phyloP scores from a whole-genome alignment of 2,113 vertebrate genomes.

The Ciconia maguari region DNA sequence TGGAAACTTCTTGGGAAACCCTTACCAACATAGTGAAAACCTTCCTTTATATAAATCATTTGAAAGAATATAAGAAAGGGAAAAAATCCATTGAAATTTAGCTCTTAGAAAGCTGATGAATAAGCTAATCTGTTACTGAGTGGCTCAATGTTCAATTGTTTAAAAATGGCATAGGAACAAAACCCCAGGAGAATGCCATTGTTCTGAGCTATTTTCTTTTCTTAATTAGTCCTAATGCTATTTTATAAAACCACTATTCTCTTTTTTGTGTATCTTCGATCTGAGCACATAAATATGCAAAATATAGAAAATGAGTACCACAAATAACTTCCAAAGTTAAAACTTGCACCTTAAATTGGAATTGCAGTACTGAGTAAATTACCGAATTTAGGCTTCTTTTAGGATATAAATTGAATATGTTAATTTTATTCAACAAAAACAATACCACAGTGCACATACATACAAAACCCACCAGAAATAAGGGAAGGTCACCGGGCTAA shows the following conservation, averaged over 20 bases:
- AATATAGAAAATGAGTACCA: background rate
- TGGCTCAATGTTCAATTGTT: slow-evolving; percentile 28
- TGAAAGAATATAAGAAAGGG: slow-evolving; percentile 45
- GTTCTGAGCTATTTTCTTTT: slow-evolving; percentile 50
- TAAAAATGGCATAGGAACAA: slow-evolving; percentile 51
- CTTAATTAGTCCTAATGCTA: slow-evolving; percentile 32
- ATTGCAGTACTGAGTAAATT: background rate
- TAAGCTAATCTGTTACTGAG: slow-evolving; percentile 33
- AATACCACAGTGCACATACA: slow-evolving; percentile 45
- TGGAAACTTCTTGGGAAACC: slow-evolving; percentile 46
- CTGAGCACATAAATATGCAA: background rate
- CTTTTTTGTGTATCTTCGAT: background rate
- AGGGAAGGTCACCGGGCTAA: slow-evolving; percentile 40
- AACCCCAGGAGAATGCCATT: slow-evolving; percentile 9
- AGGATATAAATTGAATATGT: slow-evolving; percentile 49
- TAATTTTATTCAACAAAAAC: slow-evolving; percentile 67
- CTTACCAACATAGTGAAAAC: slow-evolving; percentile 23
- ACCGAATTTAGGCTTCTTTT: slow-evolving; percentile 28
- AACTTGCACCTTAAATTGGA: background rate
- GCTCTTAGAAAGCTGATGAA: slow-evolving; percentile 52
- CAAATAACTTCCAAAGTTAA: slow-evolving; percentile 15
- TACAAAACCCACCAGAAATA: slow-evolving; percentile 56
- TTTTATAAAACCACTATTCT: slow-evolving; percentile 28
- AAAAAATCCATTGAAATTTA: slow-evolving; percentile 56
- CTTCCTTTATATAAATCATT: slow-evolving; percentile 31